Percentiles rank a stretch among this genome's conserved stretches.
Evolutionary conservation across 2,797 vertebrate species (phyloP).

Genomic region (Pseudochirops cupreus): DNA sequence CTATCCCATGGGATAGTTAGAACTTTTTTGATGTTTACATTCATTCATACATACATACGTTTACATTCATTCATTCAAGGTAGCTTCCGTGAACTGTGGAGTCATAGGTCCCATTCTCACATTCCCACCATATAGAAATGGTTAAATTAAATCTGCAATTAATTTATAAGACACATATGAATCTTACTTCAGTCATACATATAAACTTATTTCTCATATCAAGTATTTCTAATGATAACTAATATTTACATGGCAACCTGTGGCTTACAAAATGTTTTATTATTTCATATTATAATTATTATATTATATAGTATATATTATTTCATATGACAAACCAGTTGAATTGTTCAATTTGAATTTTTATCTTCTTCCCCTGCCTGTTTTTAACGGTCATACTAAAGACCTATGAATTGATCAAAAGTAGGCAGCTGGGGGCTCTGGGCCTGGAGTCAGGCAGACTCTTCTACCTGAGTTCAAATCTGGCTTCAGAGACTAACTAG

Average conservation of each 20-base stretch:
- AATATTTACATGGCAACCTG: neutral
- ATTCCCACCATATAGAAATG: neutral
- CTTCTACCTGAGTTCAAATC: neutral
- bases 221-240: neutral
- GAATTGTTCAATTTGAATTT: neutral
- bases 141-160: neutral
- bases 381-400: neutral
- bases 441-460: neutral
- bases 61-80: neutral
- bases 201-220: neutral
- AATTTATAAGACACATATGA: neutral
- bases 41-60: neutral
- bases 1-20: neutral
- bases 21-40: neutral
- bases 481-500: neutral
- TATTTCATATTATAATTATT: no score
- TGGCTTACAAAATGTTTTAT: neutral
- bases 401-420: neutral
- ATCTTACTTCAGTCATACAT: neutral
- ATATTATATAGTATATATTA: neutral
- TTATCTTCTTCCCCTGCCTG: neutral
- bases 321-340: neutral
- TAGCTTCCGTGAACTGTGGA: neutral
- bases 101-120: neutral
- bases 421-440: neutral